These are phyloP conservation scores for Cladopsammia gracilis DNA, from an alignment of 64 coral and sea anemone species.

Conservation along the genomic window DNA sequence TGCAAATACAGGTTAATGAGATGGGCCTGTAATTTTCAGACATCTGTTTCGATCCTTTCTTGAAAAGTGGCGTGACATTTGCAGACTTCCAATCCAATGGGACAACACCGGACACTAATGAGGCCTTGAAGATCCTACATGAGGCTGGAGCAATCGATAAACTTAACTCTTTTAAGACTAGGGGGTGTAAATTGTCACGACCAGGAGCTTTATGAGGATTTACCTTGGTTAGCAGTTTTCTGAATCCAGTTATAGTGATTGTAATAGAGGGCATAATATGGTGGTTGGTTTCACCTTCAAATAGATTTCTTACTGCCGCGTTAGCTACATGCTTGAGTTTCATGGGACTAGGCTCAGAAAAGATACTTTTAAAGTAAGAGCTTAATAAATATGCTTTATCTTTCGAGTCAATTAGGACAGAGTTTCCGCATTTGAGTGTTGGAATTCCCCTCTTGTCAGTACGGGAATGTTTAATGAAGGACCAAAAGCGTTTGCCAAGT, in stretches of 20 bases:
- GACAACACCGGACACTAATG: slow-evolving; percentile 12
- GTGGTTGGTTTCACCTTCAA: neutral
- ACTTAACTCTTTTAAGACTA: slow-evolving; percentile 40
- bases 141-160: slow-evolving; percentile 24
- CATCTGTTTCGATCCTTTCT: slow-evolving; percentile 9
- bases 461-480: no score
- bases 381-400: neutral
- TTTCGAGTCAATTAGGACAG: neutral
- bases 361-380: slow-evolving; percentile 16
- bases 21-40: slow-evolving; percentile 54
- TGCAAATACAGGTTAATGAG: slow-evolving; percentile 31
- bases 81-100: slow-evolving; percentile 29
- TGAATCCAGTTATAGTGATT: slow-evolving; percentile 35
- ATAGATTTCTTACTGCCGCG: slow-evolving; percentile 8
- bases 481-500: no score
- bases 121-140: slow-evolving; percentile 22
- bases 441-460: no score
- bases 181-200: slow-evolving; percentile 28
- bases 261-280: slow-evolving; percentile 31
- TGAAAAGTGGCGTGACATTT: no score
- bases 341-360: slow-evolving; percentile 14
- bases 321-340: slow-evolving; percentile 34
- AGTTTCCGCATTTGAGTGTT: no score
- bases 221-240: slow-evolving; percentile 15
- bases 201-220: slow-evolving; percentile 31